Evolutionary conservation across 2,113 vertebrate genomes (phyloP), one percentile per base, ranked within the genome.

Genomic region (Calidris pygmaea): DNA sequence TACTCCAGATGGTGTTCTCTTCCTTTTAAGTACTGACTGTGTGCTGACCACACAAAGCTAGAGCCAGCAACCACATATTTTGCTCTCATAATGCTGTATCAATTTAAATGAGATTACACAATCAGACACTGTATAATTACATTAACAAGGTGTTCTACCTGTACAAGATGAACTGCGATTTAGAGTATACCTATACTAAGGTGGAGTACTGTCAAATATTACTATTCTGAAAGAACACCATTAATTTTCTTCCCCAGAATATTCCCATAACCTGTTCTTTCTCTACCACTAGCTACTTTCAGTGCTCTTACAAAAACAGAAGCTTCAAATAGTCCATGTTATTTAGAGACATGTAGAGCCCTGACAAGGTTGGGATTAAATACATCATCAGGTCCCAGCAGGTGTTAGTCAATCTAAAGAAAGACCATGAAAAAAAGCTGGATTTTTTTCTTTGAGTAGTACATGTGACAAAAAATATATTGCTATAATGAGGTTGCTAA

Each of bases 1-100:
- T 93, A 91, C 70, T 95, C 86, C 95, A 95, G 93, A 95, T 89
- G 68, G 70, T 90, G 41, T 68, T 90, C 94, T 87, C 87, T 86
- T 89, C 94, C 93, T 94, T 95, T 77, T 89, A 85, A 91, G 87
- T 75, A 78, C 35, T 94, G 73, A 78, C 35, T 94, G 73, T 43
- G 47, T 91, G 73, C 93, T 96, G 93, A 94, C 77, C 70, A 93
- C 80, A 92, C 73, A 67, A 68, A 67, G 41, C 86, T 55, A 47
- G 23, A 87, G 73, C 60, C 73, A 92, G 59, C n/a, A 82, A 76
- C 72, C 59, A 78, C 50, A 50, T 60, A 92, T 23, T 92, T 66
- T 87, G 59, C 32, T 89, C 39, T 86, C 47, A 14, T 66, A 32
- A 21, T 76, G 56, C 43, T 85, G 83, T 74, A 94, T 63, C 80